phyloP scores from a whole-genome alignment of 2,888 invertebrate species.

The Synergus itoensis region DNA sequence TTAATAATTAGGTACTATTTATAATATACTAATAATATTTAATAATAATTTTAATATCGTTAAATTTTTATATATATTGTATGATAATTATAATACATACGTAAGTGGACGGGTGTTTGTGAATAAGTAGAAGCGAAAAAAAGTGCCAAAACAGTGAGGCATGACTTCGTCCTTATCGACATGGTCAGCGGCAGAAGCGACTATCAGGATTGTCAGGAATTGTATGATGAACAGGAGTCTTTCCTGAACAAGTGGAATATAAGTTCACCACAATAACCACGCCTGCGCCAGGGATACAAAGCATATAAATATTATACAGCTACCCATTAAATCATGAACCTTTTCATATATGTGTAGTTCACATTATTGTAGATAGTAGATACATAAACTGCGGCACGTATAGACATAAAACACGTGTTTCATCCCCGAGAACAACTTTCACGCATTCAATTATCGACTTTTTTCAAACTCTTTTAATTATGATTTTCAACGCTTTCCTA shows the following conservation, averaged over 20 bases:
- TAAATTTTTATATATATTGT: too few relatives aligned
- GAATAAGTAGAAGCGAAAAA: constrained; percentile 52
- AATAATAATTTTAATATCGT: too few relatives aligned
- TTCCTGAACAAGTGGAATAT: constrained; percentile 54
- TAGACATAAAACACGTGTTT: background rate
- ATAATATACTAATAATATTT: too few relatives aligned
- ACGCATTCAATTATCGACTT: background rate
- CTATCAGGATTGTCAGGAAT: constrained; percentile 46
- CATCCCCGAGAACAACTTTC: background rate
- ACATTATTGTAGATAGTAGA: background rate
- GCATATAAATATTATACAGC: constrained; percentile 70
- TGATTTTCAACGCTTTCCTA: background rate
- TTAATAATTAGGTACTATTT: too few relatives aligned
- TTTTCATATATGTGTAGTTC: constrained; percentile 45
- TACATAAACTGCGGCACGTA: background rate
- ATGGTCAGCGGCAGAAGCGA: constrained; percentile 56
- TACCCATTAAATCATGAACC: constrained; percentile 69
- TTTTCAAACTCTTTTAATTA: background rate
- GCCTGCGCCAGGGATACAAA: constrained; percentile 63
- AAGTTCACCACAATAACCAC: constrained; percentile 56
- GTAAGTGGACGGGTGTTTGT: constrained; percentile 63
- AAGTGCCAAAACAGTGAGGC: constrained; percentile 47
- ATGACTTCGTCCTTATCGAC: constrained; percentile 53
- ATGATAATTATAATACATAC: constrained; percentile 58
- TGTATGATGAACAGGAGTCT: constrained; percentile 56